Evolutionary conservation across 2,797 vertebrate genomes (phyloP).

Genomic region (Muscicapa comitata): DNA sequence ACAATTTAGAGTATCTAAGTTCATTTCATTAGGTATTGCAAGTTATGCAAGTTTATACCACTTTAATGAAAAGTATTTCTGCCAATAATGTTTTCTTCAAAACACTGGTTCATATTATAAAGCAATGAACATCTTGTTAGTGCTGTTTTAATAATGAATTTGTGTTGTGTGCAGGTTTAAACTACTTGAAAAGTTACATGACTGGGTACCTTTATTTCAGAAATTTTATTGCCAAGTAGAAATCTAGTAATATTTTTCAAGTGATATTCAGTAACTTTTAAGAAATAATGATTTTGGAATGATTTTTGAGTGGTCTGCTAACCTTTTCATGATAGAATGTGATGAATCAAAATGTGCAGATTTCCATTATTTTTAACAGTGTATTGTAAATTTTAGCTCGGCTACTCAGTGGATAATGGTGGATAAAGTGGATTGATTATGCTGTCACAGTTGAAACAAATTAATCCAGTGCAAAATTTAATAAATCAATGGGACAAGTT

Average conservation of each 20-base stretch:
- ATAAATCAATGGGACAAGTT: not conserved
- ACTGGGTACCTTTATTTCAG: not conserved
- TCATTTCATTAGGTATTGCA: not conserved
- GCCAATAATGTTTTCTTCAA: slow-evolving; percentile 41
- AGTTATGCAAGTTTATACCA: not conserved
- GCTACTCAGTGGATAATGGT: not conserved
- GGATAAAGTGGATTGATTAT: not conserved
- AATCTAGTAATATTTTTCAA: not conserved
- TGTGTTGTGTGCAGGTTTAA: not conserved
- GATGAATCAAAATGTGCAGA: not conserved
- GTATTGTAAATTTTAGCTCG: not conserved
- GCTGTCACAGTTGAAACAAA: not conserved
- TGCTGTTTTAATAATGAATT: not conserved
- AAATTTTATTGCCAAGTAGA: not conserved
- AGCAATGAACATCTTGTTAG: not conserved
- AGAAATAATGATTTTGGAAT: not conserved
- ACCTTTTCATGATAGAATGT: not conserved
- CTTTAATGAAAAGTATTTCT: slow-evolving; percentile 30
- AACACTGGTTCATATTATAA: not conserved
- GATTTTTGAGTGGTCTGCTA: not conserved
- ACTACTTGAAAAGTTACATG: not conserved
- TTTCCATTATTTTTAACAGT: not conserved
- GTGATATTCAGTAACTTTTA: not conserved
- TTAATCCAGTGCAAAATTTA: not conserved
- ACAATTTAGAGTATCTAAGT: not conserved